Evolutionary conservation across 2,113 vertebrate genomes (phyloP), one percentile per base, ranked within the genome.

Genomic region (Nothobranchius kuhntae): DNA sequence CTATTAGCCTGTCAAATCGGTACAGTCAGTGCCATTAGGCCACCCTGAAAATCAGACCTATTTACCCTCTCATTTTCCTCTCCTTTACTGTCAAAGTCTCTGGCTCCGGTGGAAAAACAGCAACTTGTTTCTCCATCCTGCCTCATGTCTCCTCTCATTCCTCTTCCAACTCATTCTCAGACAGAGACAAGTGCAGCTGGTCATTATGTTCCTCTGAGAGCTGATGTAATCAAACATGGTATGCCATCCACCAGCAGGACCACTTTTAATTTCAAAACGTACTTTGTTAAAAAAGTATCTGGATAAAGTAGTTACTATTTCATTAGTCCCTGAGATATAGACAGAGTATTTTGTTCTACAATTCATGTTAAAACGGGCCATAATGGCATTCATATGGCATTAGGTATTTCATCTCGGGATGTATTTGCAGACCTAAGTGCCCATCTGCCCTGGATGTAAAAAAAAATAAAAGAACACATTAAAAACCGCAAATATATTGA

Each of bases 1-100:
- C 86, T 85, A 93, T 93, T 91, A 91, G 80, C 87, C 80, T 86
- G 89, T 91, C 91, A 92, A 89, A 87, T 61, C 57, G 83, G 84
- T 77, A 87, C 82, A 86, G 85, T 82, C 81, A 67, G 73, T 47
- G 61, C 89, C 83, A 92, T 91, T 91, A 91, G 85, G 73, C 79
- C 82, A 77, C 73, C 79, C 75, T 89, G 82, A 88, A 91, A 90
- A 89, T 91, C 89, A 90, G 74, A 75, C 78, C 87, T 85, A 89
- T 90, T 92, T 91, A 91, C 84, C 76, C 71, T 65, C 48, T 78
- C 80, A 81, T 89, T 88, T 87, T 81, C 67, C 66, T 69, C 71
- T 69, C 73, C 67, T 83, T 81, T 74, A 68, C 82, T 77, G 74
- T 83, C 86, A 85, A 75, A 71, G 63, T 55, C 63, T 61, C 40